These are phyloP conservation scores for Amia ocellicauda DNA, from an alignment of 2,113 vertebrate species.

Conservation along the genomic window DNA sequence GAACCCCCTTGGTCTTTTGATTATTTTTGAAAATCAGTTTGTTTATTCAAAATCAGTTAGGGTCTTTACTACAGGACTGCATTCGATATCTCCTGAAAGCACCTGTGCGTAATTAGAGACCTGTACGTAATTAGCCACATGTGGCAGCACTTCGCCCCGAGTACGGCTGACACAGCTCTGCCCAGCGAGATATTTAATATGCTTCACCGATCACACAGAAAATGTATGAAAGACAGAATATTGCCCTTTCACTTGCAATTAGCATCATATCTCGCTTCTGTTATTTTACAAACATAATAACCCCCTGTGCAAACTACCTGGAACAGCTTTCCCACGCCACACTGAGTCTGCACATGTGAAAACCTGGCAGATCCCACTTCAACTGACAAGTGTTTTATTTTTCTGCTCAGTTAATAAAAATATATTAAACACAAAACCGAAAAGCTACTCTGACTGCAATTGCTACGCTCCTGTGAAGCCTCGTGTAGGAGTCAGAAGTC, in stretches of 20 bases:
- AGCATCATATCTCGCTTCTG: slow-evolving; percentile 30
- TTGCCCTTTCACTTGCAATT: slow-evolving; percentile 20
- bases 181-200: slow-evolving; percentile 26
- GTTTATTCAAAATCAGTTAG: slow-evolving; percentile 35
- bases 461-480: too few species aligned
- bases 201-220: background rate
- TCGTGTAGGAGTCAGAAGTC: too few species aligned
- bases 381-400: slow-evolving; percentile 46
- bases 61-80: slow-evolving; percentile 7
- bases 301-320: background rate
- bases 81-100: slow-evolving; percentile 12
- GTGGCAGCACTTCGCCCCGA: slow-evolving; percentile 23
- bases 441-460: too few species aligned
- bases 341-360: slow-evolving; percentile 6
- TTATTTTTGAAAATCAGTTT: slow-evolving; percentile 31
- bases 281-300: slow-evolving; percentile 22
- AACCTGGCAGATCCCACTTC: slow-evolving; percentile 23
- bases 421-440: too few species aligned
- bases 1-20: slow-evolving; percentile 16
- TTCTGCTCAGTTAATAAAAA: slow-evolving; percentile 37
- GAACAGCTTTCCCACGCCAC: background rate
- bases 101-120: slow-evolving; percentile 36
- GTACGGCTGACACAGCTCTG: slow-evolving; percentile 14
- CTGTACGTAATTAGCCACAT: slow-evolving; percentile 35
- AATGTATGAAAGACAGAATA: slow-evolving; percentile 6